Base-by-base conservation (phyloP, 2,797 vertebrate genomes). In the Xenentodon cancila region DNA sequence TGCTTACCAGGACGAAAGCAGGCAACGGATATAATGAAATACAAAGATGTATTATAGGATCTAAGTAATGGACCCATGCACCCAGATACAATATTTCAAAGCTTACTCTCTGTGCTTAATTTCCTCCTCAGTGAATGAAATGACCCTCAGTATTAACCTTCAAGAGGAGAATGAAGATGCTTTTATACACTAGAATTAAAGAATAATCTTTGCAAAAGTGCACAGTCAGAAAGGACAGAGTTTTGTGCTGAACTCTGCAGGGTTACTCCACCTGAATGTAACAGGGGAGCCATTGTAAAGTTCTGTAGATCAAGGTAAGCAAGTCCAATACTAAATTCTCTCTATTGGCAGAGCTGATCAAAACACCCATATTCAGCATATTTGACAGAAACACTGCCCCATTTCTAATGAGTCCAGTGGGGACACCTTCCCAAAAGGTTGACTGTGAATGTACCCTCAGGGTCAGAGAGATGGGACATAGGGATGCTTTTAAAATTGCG, bases 11-110 rank as follows among this genome's bases (percentile, higher is more conserved):
- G 81, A 89, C 43, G 65, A 87, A 88, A 88, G 79, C 74, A 86
- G 84, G 84, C 64, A 73, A 63, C 67, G 79, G 73, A 79, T 89
- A 87, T 87, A 90, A 90, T 83, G 87, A 89, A 91, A 91, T 87
- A 88, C 88, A 91, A 89, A 89, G 84, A 90, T 90, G 84, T 84
- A 88, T 91, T 91, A 87, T 88, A 71, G 79, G 79, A 88, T 84
- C 81, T 79, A 91, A 88, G 86, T 88, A 90, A 92, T 88, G 75
- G 89, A 91, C 82, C 80, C 73, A 40, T 80, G 73, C 75, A 77
- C 77, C 73, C 56, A 81, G 72, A 86, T 89, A 40, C 25, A 52
- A 47, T 52, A 86, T 87, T 89, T 84, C 79, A 83, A 88, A 80
- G 87, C 82, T 87, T 89, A 88, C 62, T 76, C 65, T 82, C 76